phyloP scores from a whole-genome alignment of 1,140 invertebrate genomes.

The Drosophila nikananu region DNA sequence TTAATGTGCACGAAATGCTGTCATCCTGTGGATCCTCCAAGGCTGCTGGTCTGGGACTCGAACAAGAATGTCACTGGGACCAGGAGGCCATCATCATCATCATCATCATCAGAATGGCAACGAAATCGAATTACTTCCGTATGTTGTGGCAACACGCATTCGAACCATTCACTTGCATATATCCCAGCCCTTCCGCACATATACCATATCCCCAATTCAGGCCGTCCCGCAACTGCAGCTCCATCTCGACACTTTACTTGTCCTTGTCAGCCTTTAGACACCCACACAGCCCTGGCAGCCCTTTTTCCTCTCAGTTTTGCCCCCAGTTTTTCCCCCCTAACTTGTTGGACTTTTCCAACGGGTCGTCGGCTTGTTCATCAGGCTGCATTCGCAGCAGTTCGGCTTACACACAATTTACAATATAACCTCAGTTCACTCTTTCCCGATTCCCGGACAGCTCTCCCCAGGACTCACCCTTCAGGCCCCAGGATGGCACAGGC shows the following conservation, averaged over 20 bases:
- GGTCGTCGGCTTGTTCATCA: conserved; percentile 56
- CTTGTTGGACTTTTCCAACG: conserved; percentile 77
- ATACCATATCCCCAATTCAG: conserved; percentile 42
- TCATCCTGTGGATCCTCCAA: conserved; percentile 33
- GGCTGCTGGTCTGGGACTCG: conserved; percentile 30
- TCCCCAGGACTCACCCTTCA: neutral
- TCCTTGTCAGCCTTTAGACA: conserved; percentile 48
- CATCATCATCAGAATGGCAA: conserved; percentile 63
- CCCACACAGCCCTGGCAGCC: conserved; percentile 26
- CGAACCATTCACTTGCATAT: conserved; percentile 34
- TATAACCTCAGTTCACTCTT: conserved; percentile 57
- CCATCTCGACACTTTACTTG: conserved; percentile 57
- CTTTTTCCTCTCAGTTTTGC: conserved; percentile 24
- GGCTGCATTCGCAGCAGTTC: conserved; percentile 64
- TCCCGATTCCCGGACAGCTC: neutral
- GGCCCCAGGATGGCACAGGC: conserved; percentile 10
- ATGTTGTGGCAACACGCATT: conserved; percentile 53
- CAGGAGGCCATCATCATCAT: conserved; percentile 58
- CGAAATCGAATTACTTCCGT: conserved; percentile 82
- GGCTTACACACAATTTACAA: conserved; percentile 81
- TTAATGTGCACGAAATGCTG: conserved; percentile 57
- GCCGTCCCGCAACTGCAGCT: conserved; percentile 46
- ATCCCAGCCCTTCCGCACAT: conserved; percentile 2
- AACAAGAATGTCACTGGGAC: conserved; percentile 59
- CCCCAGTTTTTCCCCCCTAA: conserved; percentile 29